Percentiles rank a stretch among this genome's conserved stretches.
phyloP scores from a whole-genome alignment of 2,797 vertebrate genomes.

The Heteromormyrus szaboi region DNA sequence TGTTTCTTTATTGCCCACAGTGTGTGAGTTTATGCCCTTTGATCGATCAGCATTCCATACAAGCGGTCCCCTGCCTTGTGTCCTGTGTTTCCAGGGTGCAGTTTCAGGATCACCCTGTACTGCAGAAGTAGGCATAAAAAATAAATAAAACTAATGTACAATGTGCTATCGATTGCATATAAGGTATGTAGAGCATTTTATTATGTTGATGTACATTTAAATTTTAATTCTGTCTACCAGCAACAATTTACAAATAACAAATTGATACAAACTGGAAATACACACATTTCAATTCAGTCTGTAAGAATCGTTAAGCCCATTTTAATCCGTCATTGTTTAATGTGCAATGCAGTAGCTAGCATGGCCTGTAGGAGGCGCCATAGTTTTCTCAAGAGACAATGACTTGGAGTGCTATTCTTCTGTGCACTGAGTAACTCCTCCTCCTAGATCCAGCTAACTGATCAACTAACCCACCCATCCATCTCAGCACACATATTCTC shows the following conservation, averaged over 20 bases:
- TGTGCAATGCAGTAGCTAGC: neutral
- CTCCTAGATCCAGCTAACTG: neutral
- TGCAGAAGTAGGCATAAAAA: neutral
- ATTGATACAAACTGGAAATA: neutral
- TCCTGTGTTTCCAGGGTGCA: neutral
- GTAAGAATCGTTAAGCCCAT: neutral
- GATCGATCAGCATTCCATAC: neutral
- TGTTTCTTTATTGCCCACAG: neutral
- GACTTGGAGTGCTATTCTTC: neutral
- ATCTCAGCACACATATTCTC: neutral
- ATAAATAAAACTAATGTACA: neutral
- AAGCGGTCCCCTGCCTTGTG: neutral
- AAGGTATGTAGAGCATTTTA: neutral
- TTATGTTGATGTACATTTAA: neutral
- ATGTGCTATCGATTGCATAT: neutral
- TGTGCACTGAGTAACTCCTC: neutral
- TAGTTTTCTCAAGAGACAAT: neutral
- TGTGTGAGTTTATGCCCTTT: neutral
- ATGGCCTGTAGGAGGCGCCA: neutral
- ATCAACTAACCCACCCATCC: neutral
- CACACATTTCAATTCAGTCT: neutral
- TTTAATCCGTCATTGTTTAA: neutral
- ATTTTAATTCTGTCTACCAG: neutral
- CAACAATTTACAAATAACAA: neutral
- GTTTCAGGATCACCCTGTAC: neutral